phyloP scores from a whole-genome alignment of 2,797 vertebrate genomes.

The Apogon talboti region DNA sequence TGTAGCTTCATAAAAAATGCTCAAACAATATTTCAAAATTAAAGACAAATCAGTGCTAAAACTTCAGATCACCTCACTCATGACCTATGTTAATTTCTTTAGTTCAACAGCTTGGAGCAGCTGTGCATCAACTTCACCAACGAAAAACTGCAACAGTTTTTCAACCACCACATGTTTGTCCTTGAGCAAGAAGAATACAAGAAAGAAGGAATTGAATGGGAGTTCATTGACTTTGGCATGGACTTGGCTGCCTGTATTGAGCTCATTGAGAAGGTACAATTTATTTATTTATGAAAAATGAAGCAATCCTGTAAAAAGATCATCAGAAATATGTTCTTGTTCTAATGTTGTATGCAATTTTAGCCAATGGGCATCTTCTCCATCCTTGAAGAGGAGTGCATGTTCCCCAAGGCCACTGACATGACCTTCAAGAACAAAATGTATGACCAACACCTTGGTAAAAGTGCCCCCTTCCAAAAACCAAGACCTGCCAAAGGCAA shows the following conservation, averaged over 20 bases:
- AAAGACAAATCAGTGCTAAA: no score
- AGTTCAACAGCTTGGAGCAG: conserved; percentile 75
- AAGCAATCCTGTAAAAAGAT: no score
- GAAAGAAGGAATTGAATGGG: conserved; percentile 63
- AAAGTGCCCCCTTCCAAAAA: conserved; percentile 87
- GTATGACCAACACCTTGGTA: conserved; percentile 89
- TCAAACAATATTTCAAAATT: no score
- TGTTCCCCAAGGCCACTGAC: conserved; percentile 91
- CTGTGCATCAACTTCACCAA: conserved; percentile 84
- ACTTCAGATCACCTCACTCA: no score
- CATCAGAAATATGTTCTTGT: no score
- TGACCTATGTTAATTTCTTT: no score
- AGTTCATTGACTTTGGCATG: conserved; percentile 80
- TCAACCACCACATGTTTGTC: conserved; percentile 85
- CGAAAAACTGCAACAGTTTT: conserved; percentile 84
- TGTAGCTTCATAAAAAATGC: no score
- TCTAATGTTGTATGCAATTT: no score
- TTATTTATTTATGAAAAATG: no score
- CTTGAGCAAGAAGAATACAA: conserved; percentile 82
- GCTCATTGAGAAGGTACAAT: conserved; percentile 81
- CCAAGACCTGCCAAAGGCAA: conserved; percentile 88
- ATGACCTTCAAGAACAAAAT: conserved; percentile 87
- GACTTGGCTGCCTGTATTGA: conserved; percentile 79
- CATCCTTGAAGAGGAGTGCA: conserved; percentile 95
- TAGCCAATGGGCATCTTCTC: conserved; percentile 92